These are phyloP conservation scores for Sebastes vulpes DNA, from an alignment of 2,797 vertebrate species.

Conservation along the genomic window DNA sequence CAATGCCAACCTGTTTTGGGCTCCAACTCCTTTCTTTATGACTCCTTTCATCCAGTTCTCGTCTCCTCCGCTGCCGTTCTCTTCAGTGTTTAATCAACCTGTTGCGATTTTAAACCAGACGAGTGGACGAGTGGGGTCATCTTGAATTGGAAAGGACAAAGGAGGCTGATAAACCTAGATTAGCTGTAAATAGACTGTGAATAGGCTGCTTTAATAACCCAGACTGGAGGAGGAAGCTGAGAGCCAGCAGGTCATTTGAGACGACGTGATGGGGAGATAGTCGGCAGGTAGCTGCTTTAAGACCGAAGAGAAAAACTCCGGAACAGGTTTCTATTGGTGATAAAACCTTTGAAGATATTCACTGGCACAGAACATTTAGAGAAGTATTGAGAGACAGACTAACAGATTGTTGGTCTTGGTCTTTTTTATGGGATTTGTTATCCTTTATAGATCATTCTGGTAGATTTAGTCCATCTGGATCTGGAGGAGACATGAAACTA, in stretches of 20 bases:
- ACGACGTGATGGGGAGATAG: slow-evolving; percentile 9
- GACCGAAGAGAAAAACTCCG: slow-evolving; percentile 4
- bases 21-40: neutral
- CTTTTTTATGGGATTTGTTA: neutral
- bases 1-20: neutral
- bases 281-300: slow-evolving; percentile 14
- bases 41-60: neutral
- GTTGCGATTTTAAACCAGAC: neutral
- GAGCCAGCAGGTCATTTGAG: slow-evolving; percentile 22
- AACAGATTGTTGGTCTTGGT: neutral
- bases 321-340: slow-evolving; percentile 5
- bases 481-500: neutral
- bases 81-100: slow-evolving; percentile 12
- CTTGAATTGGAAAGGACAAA: slow-evolving; percentile 17
- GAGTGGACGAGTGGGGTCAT: neutral
- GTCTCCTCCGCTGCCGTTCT: neutral
- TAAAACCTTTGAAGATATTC: neutral
- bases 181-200: slow-evolving; percentile 18
- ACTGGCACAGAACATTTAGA: too few species aligned
- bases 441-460: neutral
- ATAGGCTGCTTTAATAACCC: slow-evolving; percentile 9
- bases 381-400: too few species aligned
- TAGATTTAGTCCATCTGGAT: neutral
- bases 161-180: slow-evolving; percentile 5
- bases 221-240: neutral